A percentile compares a stretch with the other conserved stretches of the same genome.
phyloP scores from a whole-genome alignment of 2,113 vertebrate genomes.

The Hemicordylus capensis region DNA sequence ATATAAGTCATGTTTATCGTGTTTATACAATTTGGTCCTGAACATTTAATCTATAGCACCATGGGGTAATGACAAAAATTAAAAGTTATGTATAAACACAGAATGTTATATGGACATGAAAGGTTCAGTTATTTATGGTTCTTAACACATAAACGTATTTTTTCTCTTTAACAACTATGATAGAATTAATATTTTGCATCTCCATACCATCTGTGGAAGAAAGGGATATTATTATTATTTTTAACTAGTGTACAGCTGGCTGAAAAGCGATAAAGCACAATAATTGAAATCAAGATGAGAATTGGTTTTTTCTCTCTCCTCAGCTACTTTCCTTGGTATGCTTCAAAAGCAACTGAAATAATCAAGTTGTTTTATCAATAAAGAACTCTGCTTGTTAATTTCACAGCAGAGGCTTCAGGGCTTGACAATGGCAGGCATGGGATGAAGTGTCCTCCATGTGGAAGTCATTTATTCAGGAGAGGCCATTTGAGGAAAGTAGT shows the following conservation, averaged over 20 bases:
- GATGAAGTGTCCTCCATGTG: background rate
- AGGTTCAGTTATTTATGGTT: constrained; percentile 1
- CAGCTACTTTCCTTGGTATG: constrained; percentile 10
- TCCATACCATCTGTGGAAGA: background rate
- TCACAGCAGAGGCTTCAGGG: constrained; percentile 21
- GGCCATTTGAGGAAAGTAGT: constrained; percentile 23
- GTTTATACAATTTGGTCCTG: background rate
- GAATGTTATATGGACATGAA: background rate
- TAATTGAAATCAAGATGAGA: constrained; percentile 13
- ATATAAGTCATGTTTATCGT: background rate
- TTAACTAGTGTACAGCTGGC: background rate
- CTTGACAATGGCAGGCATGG: constrained; percentile 9
- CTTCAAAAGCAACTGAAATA: constrained; percentile 22
- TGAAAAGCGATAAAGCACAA: background rate
- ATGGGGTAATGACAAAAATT: background rate
- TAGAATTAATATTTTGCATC: constrained; percentile 22
- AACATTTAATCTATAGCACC: background rate
- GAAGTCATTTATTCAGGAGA: constrained; percentile 21
- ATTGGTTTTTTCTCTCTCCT: background rate
- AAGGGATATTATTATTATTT: constrained; percentile 9
- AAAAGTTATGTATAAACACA: background rate
- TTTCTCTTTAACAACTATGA: background rate
- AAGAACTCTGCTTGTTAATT: constrained; percentile 29
- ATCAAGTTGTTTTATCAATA: constrained; percentile 23
- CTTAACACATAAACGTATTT: background rate